Base-by-base conservation (phyloP, 2,888 invertebrate species). In the Chorisops tibialis region DNA sequence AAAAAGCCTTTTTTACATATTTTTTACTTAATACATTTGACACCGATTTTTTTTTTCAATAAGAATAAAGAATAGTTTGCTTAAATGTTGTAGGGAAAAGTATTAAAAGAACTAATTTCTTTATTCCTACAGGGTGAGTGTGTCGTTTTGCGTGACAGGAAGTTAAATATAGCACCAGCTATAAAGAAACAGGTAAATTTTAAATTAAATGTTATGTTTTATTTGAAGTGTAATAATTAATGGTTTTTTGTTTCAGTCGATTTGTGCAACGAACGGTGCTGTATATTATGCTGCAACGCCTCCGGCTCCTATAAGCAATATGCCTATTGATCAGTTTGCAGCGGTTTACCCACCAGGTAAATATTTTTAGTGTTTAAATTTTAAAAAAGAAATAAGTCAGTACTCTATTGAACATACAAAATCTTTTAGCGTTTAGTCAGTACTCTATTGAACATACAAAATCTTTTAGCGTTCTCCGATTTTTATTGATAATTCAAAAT, bases 121-220 rank as follows among this genome's bases (percentile, higher is more conserved):
- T 48, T 45, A 54, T 66, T 62, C 62, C 66, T 68, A 70, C 69
- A 86, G 86, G 82, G 87, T 58, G 89, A 90, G 70, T 87, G 88
- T 75, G 86, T 90, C 67, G 83, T 89, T 52, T 82, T 91, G 71
- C 85, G 88, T 70, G 90, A 91, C 75, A 82, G 91, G 69, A 90
- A 91, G 75, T 79, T 93, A 64, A 92, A 92, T 74, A 91, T 93
- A 75, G 92, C 92, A 39, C 91, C 91, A 67, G 92, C 92, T 68
- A 88, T 93, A 65, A 88, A 90, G 73, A 92, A 92, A 77, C 91
- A 91, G 81, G 85, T 85, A 74, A 72, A 74, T 70, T 47, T 9
- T 18, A 16, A 41, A n/a, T 52, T 19, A 19, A 54, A 38, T 19
- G 16, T 39, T 39, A 4, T 45, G 6, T 1, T 30, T 30, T 18